Base-by-base conservation (phyloP, 2,797 vertebrate genomes). In the Enoplosus armatus region DNA sequence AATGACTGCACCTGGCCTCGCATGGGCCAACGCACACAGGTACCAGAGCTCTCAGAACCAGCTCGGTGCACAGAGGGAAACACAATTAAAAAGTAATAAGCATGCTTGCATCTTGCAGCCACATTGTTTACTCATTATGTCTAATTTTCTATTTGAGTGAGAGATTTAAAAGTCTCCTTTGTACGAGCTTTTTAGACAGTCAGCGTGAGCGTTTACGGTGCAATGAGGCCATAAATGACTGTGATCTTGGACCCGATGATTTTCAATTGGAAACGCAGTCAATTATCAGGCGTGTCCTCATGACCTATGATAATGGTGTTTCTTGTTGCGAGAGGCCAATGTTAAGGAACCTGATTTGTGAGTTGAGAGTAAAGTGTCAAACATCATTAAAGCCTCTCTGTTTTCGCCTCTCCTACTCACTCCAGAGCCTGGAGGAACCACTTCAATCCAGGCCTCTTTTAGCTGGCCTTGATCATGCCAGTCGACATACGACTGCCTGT, bases 1-100 rank as follows among this genome's bases (percentile, higher is more conserved):
- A 94, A 94, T 93, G 93, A 92, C 86, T 89, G 92, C 94, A 94
- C 93, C 93, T 93, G 94, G 90, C 80, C 86, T 85, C 58, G 22
- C 88, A 82, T 6, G 75, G 88, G 87, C 90, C 80, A 78, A 16
- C 2, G 66, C 87, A 75, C 87, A 74, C 89, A 89, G 89, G 88
- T 92, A 87, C 65, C 53, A 0, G 20, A 43, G 75, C 71, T 66
- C 72, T 77, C 50, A 53, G 59, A 83, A 83, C 66, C 27, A 31
- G 82, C 72, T 45, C 35, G 1, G 43, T 20, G 68, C 69, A 64
- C 74, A 10, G 43, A 61, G 79, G 79, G 70, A 78, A 81, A 78
- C 77, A 77, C 86, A 92, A 93, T 93, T 89, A 93, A 91, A 93
- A 94, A 90, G 83, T 90, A 92, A 92, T 91, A 86, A 92, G 79